Evolutionary conservation across 2,888 invertebrate species (phyloP).

Genomic region (Rhorus exstirpatorius): DNA sequence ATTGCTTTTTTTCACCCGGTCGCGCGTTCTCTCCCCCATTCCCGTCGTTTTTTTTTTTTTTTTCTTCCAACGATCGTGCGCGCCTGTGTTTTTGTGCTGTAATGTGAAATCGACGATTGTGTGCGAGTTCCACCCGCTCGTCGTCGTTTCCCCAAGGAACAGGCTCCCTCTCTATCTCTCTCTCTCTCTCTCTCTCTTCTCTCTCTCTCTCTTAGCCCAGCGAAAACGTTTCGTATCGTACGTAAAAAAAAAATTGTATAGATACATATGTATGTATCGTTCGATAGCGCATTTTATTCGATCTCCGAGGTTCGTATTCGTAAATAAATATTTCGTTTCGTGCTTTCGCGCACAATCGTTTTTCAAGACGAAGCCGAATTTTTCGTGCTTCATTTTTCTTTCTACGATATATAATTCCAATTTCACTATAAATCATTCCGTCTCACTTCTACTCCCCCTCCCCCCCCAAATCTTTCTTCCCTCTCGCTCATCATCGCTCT

Average conservation of each 20-base stretch:
- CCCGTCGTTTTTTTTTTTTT: conserved; percentile 32
- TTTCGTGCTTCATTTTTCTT: conserved; percentile 35
- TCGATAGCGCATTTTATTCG: conserved; percentile 32
- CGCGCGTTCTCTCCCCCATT: conserved; percentile 49
- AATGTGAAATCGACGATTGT: conserved; percentile 56
- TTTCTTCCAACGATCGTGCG: conserved; percentile 42
- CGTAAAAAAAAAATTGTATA: conserved; percentile 40
- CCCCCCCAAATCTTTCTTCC: conserved; percentile 55
- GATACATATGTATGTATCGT: conserved; percentile 20
- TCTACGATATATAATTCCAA: conserved; percentile 6
- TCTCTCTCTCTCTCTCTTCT: background rate
- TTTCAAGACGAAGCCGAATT: conserved; percentile 1
- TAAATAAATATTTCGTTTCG: background rate
- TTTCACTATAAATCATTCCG: conserved; percentile 30
- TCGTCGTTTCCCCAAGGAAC: conserved; percentile 10
- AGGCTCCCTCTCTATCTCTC: background rate
- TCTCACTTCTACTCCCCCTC: conserved; percentile 42
- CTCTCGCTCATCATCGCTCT: conserved; percentile 61
- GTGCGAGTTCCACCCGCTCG: conserved; percentile 41
- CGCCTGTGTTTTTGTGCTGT: conserved; percentile 44
- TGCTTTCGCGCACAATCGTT: background rate
- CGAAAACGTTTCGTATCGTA: conserved; percentile 42
- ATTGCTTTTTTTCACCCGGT: conserved; percentile 58
- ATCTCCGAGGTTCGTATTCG: conserved; percentile 20
- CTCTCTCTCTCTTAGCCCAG: conserved; percentile 29